phyloP scores from a whole-genome alignment of 2,797 vertebrate genomes.

The Philypnodon macrostomus region DNA sequence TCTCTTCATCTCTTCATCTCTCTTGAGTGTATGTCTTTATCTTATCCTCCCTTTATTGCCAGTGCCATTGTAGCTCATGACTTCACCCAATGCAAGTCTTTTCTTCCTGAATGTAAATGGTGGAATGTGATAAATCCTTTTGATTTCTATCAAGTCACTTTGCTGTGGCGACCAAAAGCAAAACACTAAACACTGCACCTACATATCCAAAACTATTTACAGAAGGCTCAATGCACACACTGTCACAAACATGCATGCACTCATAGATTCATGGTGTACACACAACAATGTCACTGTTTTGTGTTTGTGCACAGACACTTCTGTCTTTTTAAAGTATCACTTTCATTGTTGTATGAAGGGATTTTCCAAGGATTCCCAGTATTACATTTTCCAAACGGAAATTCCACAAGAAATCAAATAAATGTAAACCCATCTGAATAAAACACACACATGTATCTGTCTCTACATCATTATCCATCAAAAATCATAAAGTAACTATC shows the following conservation, averaged over 20 bases:
- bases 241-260: slow-evolving; percentile 29
- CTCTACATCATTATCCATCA: no score
- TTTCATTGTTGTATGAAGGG: slow-evolving; percentile 74
- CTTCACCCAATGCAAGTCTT: slow-evolving; percentile 69
- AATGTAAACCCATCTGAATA: slow-evolving; percentile 48
- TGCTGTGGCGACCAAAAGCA: slow-evolving; percentile 80
- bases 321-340: slow-evolving; percentile 51
- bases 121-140: slow-evolving; percentile 81
- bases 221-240: slow-evolving; percentile 49
- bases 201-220: slow-evolving; percentile 76
- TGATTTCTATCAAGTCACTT: slow-evolving; percentile 81
- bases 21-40: slow-evolving; percentile 63
- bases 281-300: slow-evolving; percentile 24
- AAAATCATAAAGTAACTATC: no score
- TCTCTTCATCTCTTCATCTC: slow-evolving; percentile 74
- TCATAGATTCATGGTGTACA: slow-evolving; percentile 21
- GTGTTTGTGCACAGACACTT: slow-evolving; percentile 32
- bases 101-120: slow-evolving; percentile 82
- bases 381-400: slow-evolving; percentile 68
- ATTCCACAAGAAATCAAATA: slow-evolving; percentile 55
- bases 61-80: slow-evolving; percentile 68
- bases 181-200: slow-evolving; percentile 79
- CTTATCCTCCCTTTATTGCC: slow-evolving; percentile 62
- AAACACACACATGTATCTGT: slow-evolving; percentile 26
- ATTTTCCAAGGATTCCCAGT: slow-evolving; percentile 75